A percentile compares a stretch with the other conserved stretches of the same genome.
phyloP scores from a whole-genome alignment of 2,113 vertebrate species.

The Pimephales promelas region DNA sequence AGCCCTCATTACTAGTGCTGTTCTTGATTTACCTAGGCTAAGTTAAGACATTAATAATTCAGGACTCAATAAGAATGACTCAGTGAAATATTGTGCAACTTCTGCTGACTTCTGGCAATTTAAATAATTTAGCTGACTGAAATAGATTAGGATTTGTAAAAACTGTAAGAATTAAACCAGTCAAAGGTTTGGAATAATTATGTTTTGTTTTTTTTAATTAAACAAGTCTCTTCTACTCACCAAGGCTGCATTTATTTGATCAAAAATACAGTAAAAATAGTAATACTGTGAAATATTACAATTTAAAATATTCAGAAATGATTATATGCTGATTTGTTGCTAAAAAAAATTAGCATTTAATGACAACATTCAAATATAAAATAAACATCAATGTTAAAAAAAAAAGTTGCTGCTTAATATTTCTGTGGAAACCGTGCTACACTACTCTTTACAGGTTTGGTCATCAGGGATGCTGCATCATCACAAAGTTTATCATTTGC shows the following conservation, averaged over 20 bases:
- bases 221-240: background rate
- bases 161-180: background rate
- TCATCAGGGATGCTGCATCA: no score
- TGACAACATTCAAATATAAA: no score
- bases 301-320: background rate
- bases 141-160: background rate
- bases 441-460: background rate
- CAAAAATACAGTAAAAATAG: background rate
- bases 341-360: background rate
- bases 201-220: background rate
- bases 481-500: no score
- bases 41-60: background rate
- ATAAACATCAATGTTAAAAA: background rate
- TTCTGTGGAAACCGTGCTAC: background rate
- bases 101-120: background rate
- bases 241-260: background rate
- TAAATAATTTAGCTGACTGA: background rate
- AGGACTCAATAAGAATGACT: background rate
- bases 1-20: background rate
- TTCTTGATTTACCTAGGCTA: slow-evolving; percentile 1
- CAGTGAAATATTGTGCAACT: background rate
- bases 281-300: background rate
- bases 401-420: background rate
- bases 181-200: background rate
- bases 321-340: background rate